phyloP scores from a whole-genome alignment of 2,797 vertebrate species.

The Enteromius treurensis region DNA sequence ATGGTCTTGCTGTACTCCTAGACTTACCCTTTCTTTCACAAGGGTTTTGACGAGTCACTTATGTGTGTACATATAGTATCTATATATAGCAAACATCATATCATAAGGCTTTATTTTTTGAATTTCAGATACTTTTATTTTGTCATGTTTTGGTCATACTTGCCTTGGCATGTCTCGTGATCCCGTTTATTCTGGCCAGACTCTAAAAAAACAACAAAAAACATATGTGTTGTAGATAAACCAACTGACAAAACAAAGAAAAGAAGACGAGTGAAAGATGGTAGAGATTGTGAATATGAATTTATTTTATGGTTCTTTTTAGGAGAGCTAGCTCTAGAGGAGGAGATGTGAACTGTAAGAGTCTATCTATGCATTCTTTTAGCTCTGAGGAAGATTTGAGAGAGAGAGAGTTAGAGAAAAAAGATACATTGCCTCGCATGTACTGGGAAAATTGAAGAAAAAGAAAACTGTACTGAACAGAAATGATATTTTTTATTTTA shows the following conservation, averaged over 20 bases:
- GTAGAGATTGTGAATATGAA: constrained; percentile 62
- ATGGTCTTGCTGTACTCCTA: constrained; percentile 28
- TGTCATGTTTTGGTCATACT: constrained; percentile 64
- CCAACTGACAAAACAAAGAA: constrained; percentile 65
- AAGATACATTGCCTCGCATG: constrained; percentile 81
- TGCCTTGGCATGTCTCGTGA: constrained; percentile 71
- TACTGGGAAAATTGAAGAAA: constrained; percentile 68
- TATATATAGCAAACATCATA: constrained; percentile 64
- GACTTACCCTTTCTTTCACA: constrained; percentile 45
- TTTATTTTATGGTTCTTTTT: constrained; percentile 64
- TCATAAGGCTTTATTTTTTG: constrained; percentile 76
- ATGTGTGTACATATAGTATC: constrained; percentile 66
- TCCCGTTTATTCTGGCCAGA: constrained; percentile 86
- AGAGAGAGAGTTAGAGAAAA: constrained; percentile 60
- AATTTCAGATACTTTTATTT: constrained; percentile 56
- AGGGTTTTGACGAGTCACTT: constrained; percentile 71
- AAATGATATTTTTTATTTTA: constrained; percentile 95
- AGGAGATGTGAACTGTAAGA: constrained; percentile 66
- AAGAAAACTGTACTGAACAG: constrained; percentile 76
- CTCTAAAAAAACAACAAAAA: constrained; percentile 73
- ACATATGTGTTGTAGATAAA: constrained; percentile 78
- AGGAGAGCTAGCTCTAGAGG: constrained; percentile 70
- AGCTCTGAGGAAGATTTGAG: constrained; percentile 73
- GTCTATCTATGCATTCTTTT: constrained; percentile 94
- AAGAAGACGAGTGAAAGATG: constrained; percentile 49